Evolutionary conservation across 2,888 invertebrate species (phyloP).

Genomic region (Sicus ferrugineus): DNA sequence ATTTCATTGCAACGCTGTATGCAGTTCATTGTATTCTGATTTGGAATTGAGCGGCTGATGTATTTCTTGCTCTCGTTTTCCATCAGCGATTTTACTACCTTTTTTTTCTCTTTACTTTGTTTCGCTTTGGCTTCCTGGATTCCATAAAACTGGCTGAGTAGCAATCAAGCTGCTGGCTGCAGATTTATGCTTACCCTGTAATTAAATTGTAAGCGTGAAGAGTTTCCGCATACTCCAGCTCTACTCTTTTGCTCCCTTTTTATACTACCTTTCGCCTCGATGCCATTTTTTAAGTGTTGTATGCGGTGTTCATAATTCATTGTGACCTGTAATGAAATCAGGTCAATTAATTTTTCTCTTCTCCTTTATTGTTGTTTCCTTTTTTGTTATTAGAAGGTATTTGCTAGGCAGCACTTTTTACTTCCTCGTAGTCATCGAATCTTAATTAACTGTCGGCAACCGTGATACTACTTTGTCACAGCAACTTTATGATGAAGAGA

Average conservation of each 20-base stretch:
- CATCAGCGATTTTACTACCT: no score
- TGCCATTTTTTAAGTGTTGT: slow-evolving; percentile 9
- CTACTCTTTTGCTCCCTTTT: not conserved
- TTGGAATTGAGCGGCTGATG: no score
- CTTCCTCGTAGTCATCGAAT: not conserved
- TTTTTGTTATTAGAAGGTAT: not conserved
- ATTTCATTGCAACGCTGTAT: no score
- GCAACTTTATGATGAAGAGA: no score
- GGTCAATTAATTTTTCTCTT: slow-evolving; percentile 57
- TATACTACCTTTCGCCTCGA: not conserved
- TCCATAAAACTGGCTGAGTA: not conserved
- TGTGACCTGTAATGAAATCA: slow-evolving; percentile 57
- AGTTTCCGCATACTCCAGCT: not conserved
- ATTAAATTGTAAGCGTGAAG: not conserved
- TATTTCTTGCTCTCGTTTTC: not conserved
- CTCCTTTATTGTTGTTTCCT: not conserved
- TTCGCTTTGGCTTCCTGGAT: not conserved
- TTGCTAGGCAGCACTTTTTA: not conserved
- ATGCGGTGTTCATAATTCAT: slow-evolving; percentile 57
- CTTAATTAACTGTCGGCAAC: not conserved
- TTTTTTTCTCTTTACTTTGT: not conserved
- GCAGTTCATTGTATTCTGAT: no score
- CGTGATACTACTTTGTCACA: not conserved
- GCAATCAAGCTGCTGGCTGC: not conserved
- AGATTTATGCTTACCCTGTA: slow-evolving; percentile 1